Evolutionary conservation across 2,888 invertebrate species (phyloP).

Genomic region (Salticus scenicus): DNA sequence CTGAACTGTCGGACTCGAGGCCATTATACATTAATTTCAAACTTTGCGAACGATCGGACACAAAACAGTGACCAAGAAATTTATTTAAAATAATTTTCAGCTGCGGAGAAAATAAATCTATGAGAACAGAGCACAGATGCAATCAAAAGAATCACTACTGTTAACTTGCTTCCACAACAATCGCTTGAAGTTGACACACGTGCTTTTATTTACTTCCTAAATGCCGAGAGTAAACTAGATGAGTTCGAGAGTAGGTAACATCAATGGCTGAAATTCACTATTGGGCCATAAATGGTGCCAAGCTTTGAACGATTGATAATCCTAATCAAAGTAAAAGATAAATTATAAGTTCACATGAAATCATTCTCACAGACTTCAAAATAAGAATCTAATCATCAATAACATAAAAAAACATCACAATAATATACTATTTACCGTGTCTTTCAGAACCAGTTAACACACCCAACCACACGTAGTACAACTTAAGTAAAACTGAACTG

Average conservation of each 20-base stretch:
- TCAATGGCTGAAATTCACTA: conserved; percentile 39
- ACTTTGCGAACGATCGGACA: no score
- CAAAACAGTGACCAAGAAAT: neutral
- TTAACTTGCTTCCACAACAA: no score
- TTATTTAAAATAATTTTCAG: neutral
- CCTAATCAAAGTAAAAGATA: no score
- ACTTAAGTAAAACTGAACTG: no score
- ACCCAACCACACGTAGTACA: conserved; percentile 1
- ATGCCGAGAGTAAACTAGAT: neutral
- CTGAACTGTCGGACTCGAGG: conserved; percentile 46
- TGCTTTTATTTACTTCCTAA: conserved; percentile 64
- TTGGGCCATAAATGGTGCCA: neutral
- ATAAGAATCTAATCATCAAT: no score
- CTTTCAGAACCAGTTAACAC: neutral
- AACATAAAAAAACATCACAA: no score
- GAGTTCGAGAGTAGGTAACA: conserved; percentile 43
- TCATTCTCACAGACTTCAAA: no score
- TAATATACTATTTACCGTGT: no score
- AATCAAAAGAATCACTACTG: no score
- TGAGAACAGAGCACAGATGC: no score
- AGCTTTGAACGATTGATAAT: neutral
- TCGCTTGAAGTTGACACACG: conserved; percentile 50
- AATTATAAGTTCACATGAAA: no score
- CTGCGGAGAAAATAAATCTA: neutral
- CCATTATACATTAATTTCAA: conserved; percentile 25